Base-by-base conservation (phyloP, 30 jellyfish, hydroid and myxozoan species). In the Cassiopea xamachana region DNA sequence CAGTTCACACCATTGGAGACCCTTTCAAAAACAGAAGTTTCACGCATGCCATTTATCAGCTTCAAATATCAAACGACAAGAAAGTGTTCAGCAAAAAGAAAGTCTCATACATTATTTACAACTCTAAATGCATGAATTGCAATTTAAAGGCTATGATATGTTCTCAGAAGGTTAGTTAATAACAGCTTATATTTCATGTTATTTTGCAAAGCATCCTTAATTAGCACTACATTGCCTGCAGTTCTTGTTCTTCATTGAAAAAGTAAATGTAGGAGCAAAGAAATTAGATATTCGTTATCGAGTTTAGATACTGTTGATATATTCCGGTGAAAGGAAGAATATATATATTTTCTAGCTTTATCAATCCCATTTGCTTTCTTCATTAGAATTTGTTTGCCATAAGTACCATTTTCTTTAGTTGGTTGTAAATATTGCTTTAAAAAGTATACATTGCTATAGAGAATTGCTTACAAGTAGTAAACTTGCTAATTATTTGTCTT, bases 1-100 rank as follows among this genome's bases (percentile, higher is more conserved):
- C 97, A 58, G 90, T 93, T 4, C 17, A 4, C 44, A 87, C 87
- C n/a, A 82, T 39, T 16, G 93, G 93, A 55, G 84, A 77, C 59
- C 86, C 94, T 43, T 4, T 45, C 43, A 76, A 68, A 19, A 55
- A 64, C 67, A 92, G 93, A 0, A 77, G 73, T 16, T 16, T 39
- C 7, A 73, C 91, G 43, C 48, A 15, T 64, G 91, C 71, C 72
- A 43, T 13, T 44, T 82, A 62, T 46, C 72, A 7, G 3, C 71
- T 82, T 46, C 73, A 64, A 9, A 59, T 64, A 3, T 82, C 91
- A 7, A 82, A 82, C 49, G 82, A 82, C 60, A 43, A 43, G 50
- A 82, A 19, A 15, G 48, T 44, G 47, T 82, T 82, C 60, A 82
- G 91, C 45, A 14, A 15, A 44, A 69, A 44, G 51, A 43, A 44